Conservation (phyloP, 2,797 vertebrate genomes). For the Diceros bicornis region DNA sequence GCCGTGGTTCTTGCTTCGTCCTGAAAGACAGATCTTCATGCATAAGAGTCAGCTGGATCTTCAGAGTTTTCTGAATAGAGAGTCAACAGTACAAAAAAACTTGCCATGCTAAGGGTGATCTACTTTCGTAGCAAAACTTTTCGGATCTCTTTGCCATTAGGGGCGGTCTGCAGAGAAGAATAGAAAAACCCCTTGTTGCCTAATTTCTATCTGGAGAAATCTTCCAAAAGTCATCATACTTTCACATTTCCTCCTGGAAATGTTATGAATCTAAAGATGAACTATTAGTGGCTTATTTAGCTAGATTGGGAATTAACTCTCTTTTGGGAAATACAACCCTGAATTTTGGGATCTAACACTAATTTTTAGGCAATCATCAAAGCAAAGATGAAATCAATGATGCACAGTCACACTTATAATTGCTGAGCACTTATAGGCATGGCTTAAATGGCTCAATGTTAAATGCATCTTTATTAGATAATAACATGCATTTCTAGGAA, state of each 20-base stretch:
- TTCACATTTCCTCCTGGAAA: neutral
- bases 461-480: neutral
- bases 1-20: neutral
- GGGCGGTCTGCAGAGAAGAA: neutral
- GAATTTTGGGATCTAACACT: neutral
- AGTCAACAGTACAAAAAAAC: neutral
- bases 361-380: neutral
- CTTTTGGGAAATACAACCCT: neutral
- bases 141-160: neutral
- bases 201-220: neutral
- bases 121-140: neutral
- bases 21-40: neutral
- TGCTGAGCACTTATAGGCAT: neutral
- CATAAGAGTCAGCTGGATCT: neutral
- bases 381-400: neutral
- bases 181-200: neutral
- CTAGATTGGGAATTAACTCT: neutral
- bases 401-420: neutral
- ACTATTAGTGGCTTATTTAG: neutral
- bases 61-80: neutral
- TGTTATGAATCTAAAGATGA: neutral
- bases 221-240: neutral
- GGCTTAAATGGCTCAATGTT: neutral
- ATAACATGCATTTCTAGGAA: neutral
- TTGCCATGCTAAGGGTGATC: neutral